These are phyloP conservation scores for Mormyrus lacerda DNA, from an alignment of 2,113 vertebrate species.

Conservation along the genomic window DNA sequence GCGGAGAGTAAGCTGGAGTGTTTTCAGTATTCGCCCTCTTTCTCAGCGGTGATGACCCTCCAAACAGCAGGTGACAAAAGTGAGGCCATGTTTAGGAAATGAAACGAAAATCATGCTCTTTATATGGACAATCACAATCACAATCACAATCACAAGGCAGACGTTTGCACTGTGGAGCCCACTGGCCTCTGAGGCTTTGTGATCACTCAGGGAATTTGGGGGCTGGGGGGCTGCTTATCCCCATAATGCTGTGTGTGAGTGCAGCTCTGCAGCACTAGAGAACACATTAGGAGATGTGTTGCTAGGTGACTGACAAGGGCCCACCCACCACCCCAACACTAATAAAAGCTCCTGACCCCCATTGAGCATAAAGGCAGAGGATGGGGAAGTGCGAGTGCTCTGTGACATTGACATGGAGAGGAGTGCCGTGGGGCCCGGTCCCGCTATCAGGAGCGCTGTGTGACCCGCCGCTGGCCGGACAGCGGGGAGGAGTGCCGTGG, in stretches of 20 bases:
- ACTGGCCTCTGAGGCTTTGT: conserved; percentile 89
- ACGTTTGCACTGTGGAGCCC: conserved; percentile 96
- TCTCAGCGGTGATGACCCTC: conserved; percentile 77
- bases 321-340: neutral
- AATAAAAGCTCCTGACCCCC: neutral
- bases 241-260: conserved; percentile 69
- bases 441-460: too few relatives aligned
- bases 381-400: neutral
- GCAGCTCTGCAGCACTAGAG: neutral
- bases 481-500: too few relatives aligned
- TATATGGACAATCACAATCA: conserved; percentile 99
- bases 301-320: neutral
- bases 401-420: neutral
- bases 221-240: conserved; percentile 85
- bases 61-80: conserved; percentile 87
- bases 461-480: neutral
- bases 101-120: conserved; percentile 99
- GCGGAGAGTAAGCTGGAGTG: conserved; percentile 73
- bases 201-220: conserved; percentile 73
- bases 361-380: neutral
- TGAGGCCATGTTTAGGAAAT: conserved; percentile 75
- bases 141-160: conserved; percentile 99
- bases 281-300: neutral
- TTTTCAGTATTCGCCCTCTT: conserved; percentile 90
- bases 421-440: too few relatives aligned